Evolutionary conservation across 2,113 vertebrate genomes (phyloP).

Genomic region (Accipiter virgatus): DNA sequence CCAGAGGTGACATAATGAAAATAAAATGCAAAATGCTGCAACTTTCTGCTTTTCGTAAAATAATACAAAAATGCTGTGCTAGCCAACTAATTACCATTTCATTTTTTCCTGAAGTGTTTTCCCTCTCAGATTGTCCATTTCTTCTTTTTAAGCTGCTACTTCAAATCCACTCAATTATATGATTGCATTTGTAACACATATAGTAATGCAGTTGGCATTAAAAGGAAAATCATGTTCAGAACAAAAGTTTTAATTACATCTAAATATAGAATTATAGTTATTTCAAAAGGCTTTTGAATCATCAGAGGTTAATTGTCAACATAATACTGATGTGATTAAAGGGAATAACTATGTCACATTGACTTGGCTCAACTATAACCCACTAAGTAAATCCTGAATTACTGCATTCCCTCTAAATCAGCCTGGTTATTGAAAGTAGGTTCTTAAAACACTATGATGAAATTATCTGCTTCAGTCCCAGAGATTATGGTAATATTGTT

Average conservation of each 20-base stretch:
- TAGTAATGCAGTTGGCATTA: not conserved
- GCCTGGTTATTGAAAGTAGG: not conserved
- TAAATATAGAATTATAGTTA: not conserved
- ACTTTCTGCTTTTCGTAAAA: not conserved
- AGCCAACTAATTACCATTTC: not conserved
- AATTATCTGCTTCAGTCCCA: not conserved
- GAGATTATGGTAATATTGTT: not conserved
- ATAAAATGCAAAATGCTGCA: not conserved
- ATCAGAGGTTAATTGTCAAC: conserved; percentile 22
- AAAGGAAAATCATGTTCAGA: conserved; percentile 3
- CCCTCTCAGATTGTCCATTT: not conserved
- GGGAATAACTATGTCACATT: not conserved
- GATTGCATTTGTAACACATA: not conserved
- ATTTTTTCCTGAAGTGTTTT: not conserved
- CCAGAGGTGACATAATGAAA: not conserved
- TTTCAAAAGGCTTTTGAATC: conserved; percentile 34
- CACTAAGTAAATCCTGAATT: not conserved
- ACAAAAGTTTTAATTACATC: conserved; percentile 34
- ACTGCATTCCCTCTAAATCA: not conserved
- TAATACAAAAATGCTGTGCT: not conserved
- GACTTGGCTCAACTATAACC: not conserved
- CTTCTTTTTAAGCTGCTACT: not conserved
- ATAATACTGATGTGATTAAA: not conserved
- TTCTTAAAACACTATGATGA: not conserved
- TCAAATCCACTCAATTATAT: not conserved